phyloP scores from a whole-genome alignment of 2,113 vertebrate genomes.

The Oreochromis spilurus region DNA sequence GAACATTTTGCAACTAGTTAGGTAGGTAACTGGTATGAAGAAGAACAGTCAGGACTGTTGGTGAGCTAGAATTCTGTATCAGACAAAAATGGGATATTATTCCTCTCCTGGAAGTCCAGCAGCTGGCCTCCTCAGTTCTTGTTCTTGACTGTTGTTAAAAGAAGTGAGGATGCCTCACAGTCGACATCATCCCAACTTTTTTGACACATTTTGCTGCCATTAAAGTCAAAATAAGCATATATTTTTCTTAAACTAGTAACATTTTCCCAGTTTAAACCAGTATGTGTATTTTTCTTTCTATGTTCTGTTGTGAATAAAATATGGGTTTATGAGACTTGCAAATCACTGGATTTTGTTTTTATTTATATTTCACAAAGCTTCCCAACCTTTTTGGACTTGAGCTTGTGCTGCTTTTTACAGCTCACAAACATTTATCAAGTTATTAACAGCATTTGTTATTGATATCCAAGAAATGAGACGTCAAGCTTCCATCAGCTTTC shows the following conservation, averaged over 20 bases:
- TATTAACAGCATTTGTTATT: background rate
- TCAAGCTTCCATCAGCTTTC: background rate
- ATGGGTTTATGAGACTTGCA: background rate
- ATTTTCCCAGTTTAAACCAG: background rate
- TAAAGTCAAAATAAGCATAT: background rate
- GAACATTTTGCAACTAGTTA: background rate
- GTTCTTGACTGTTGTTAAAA: background rate
- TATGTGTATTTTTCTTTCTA: background rate
- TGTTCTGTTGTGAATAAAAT: background rate
- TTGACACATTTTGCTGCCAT: background rate
- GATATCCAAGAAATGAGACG: background rate
- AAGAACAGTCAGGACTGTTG: background rate
- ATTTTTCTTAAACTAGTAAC: background rate
- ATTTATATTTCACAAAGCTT: background rate
- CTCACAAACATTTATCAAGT: background rate
- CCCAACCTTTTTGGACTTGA: background rate
- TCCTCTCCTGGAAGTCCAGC: background rate
- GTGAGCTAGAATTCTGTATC: background rate
- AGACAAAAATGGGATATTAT: rapidly evolving
- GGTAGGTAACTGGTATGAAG: background rate
- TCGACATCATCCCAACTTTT: background rate
- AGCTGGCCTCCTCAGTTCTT: rapidly evolving
- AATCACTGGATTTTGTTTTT: background rate
- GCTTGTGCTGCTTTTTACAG: background rate
- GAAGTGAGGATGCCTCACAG: background rate